Conservation (phyloP, 2,113 vertebrate genomes). For the Laterallus jamaicensis region DNA sequence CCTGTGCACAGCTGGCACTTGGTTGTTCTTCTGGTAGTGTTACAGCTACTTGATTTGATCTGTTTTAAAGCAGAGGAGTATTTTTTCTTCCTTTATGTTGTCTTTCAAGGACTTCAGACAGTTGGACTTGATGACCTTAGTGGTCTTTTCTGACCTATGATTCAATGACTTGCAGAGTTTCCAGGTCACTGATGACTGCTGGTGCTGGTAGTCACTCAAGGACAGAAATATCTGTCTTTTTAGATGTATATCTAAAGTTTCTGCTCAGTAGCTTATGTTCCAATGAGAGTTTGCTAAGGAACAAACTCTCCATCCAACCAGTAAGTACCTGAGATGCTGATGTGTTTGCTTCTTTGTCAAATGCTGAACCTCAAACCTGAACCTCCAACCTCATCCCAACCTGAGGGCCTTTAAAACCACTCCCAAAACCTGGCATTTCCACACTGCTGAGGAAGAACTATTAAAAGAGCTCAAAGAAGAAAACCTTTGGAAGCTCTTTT, state of each 20-base stretch:
- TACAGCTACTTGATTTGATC: not conserved
- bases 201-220: not conserved
- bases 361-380: conserved; percentile 13
- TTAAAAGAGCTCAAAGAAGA: not conserved
- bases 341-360: not conserved
- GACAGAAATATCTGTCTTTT: not conserved
- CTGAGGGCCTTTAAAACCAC: not conserved
- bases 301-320: not conserved
- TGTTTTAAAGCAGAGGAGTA: not conserved
- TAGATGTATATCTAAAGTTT: not conserved
- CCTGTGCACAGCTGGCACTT: not conserved
- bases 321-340: conserved; percentile 18
- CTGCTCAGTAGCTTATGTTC: not conserved
- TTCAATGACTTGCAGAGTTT: not conserved
- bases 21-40: not conserved
- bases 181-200: not conserved
- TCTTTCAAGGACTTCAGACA: not conserved
- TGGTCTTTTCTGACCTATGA: no score
- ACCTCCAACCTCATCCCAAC: not conserved
- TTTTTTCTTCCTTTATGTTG: not conserved
- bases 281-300: not conserved
- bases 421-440: not conserved
- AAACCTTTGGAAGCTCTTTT: conserved; percentile 13
- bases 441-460: not conserved
- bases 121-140: no score